Evolutionary conservation across 2,113 vertebrate species (phyloP), one percentile per base, ranked within the genome.

Genomic region (Channa maculata): DNA sequence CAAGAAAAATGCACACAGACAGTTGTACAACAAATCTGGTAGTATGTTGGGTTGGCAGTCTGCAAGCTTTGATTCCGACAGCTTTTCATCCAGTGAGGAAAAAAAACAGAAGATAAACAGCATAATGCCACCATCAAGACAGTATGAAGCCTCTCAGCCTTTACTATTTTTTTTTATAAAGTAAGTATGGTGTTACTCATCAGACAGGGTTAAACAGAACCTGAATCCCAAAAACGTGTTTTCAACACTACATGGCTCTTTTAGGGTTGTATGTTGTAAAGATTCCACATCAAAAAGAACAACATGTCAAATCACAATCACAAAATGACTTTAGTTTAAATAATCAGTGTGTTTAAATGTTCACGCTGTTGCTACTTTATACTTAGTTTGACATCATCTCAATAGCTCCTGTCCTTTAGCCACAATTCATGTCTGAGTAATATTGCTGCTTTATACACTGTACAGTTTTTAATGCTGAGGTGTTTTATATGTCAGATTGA

Each of bases 101-200:
- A 24, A 12, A 64, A 53, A 53, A 5, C 34, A 49, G 41, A 63
- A 1, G 4, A 46, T 34, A 71, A 73, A 70, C 34, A 1, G 11
- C 14, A 72, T 24, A 45, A 74, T 71, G 45, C 79, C 63, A 63
- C 73, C 74, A 70, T 82, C 51, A 71, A 67, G 84, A 86, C 86
- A 77, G 74, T 51, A 59, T 44, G 55, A 77, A 60, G 13, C n/a
- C 68, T 60, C 65, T 50, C 43, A 0, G 46, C 8, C n/a, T 2
- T 44, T 41, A 77, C 75, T 86, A 82, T 75, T 67, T 51, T 41
- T 70, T 79, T 76, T 82, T 53, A 80, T 68, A 84, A 86, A 88
- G 70, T 61, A 71, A 53, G 59, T 80, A 67, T 5, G 59, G 52
- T 11, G 49, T 57, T 36, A 13, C 24, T 37, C n/a, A 57, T 72